Percentiles rank a stretch among this genome's conserved stretches.
Evolutionary conservation across 1,140 invertebrate species (phyloP).

Genomic region (Sweltsa coloradensis): DNA sequence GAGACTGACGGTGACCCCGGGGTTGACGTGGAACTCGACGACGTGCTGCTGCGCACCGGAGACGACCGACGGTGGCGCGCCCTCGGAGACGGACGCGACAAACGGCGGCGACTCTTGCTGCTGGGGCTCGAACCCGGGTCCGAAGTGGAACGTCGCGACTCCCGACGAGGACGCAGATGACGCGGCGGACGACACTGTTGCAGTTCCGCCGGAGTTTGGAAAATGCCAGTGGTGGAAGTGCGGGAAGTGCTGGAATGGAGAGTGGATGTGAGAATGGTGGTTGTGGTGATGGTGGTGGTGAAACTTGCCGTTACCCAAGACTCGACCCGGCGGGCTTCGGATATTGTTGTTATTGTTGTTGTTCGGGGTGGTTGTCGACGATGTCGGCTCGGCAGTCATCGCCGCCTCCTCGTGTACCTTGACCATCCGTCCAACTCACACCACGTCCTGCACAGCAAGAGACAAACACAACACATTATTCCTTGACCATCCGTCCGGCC

Average conservation of each 20-base stretch:
- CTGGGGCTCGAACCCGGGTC: conserved; percentile 36
- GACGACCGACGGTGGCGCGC: background rate
- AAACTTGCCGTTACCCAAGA: too few species aligned
- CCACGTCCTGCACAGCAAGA: too few species aligned
- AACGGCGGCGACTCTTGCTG: conserved; percentile 8
- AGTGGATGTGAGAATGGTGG: background rate
- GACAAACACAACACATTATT: too few species aligned
- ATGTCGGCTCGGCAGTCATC: background rate
- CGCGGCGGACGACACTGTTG: conserved; percentile 12
- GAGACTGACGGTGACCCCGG: conserved; percentile 52
- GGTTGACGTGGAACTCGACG: conserved; percentile 55
- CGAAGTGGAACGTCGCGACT: conserved; percentile 35
- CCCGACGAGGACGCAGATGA: conserved; percentile 14
- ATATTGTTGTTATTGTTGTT: too few species aligned
- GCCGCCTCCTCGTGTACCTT: conserved; percentile 8
- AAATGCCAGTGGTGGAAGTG: conserved; percentile 30
- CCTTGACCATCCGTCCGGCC: too few species aligned
- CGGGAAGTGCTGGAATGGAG: conserved; percentile 16
- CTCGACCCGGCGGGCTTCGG: too few species aligned
- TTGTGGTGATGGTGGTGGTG: conserved; percentile 6
- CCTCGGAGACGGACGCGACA: conserved; percentile 19
- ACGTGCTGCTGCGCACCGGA: conserved; percentile 34
- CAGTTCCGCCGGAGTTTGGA: conserved; percentile 18
- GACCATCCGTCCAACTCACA: conserved; percentile 3
- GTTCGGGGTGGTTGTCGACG: background rate